Percentiles rank a stretch among this genome's conserved stretches.
Evolutionary conservation across 2,888 invertebrate genomes (phyloP).

Genomic region (Phaedon cochleariae): DNA sequence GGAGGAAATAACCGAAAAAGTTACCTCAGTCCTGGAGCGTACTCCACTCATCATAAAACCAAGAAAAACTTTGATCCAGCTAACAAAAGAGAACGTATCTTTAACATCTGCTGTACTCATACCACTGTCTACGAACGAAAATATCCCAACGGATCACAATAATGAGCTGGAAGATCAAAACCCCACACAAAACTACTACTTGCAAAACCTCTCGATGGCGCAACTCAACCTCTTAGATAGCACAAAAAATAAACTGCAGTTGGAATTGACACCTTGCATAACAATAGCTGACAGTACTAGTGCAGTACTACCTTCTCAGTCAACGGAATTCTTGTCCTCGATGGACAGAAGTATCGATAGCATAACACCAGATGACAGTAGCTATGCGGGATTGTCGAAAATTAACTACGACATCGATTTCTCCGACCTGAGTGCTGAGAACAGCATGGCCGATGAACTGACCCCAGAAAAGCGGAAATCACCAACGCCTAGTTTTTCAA

Average conservation of each 20-base stretch:
- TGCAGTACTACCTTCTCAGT: conserved; percentile 56
- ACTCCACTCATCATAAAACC: conserved; percentile 78
- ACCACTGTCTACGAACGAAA: conserved; percentile 17
- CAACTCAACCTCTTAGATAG: conserved; percentile 43
- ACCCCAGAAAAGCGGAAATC: conserved; percentile 57
- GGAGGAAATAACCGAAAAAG: conserved; percentile 78
- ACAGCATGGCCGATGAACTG: conserved; percentile 70
- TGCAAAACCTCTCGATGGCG: conserved; percentile 54
- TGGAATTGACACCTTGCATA: conserved; percentile 59
- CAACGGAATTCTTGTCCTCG: conserved; percentile 61
- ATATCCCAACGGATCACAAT: conserved; percentile 28
- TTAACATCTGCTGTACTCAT: background rate
- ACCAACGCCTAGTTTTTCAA: conserved; percentile 51
- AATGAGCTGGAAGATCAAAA: conserved; percentile 23
- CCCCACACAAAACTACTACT: conserved; percentile 49
- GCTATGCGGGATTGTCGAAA: conserved; percentile 71
- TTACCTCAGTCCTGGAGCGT: conserved; percentile 74
- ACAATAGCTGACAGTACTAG: conserved; percentile 51
- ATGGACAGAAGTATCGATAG: conserved; percentile 67
- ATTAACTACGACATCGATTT: conserved; percentile 81
- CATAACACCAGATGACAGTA: conserved; percentile 70
- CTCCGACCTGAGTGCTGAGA: conserved; percentile 78
- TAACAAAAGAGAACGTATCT: conserved; percentile 57
- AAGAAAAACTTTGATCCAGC: conserved; percentile 69
- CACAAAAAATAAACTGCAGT: conserved; percentile 51